phyloP scores from a whole-genome alignment of 1,140 invertebrate genomes.

The Kradibia gibbosae region DNA sequence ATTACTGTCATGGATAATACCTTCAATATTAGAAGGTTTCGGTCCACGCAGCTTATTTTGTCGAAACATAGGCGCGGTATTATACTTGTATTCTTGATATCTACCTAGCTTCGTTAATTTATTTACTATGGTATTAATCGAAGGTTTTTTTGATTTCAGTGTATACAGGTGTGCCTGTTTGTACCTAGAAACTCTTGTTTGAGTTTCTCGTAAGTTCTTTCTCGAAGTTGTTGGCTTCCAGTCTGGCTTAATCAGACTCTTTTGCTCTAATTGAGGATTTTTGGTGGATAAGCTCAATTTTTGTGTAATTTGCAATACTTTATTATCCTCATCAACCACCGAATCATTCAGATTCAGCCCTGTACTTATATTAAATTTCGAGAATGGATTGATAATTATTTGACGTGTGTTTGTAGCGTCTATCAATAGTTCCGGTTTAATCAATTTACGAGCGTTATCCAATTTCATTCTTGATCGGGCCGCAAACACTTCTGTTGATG shows the following conservation, averaged over 20 bases:
- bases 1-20: conserved; percentile 1
- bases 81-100: conserved; percentile 35
- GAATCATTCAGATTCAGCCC: conserved; percentile 29
- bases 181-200: conserved; percentile 33
- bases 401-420: conserved; percentile 55
- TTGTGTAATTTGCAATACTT: conserved; percentile 50
- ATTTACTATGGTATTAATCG: not conserved
- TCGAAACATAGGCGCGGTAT: conserved; percentile 14
- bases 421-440: conserved; percentile 64
- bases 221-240: conserved; percentile 28
- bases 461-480: conserved; percentile 66
- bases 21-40: conserved; percentile 5
- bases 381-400: not conserved
- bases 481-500: conserved; percentile 58
- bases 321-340: conserved; percentile 55
- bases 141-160: not conserved
- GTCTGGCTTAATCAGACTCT: conserved; percentile 14
- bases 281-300: not conserved
- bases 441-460: conserved; percentile 64
- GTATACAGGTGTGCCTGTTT: conserved; percentile 13
- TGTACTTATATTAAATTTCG: not conserved
- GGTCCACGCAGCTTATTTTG: conserved; percentile 20
- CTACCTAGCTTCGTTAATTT: not conserved
- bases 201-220: conserved; percentile 25
- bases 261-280: not conserved